Evolutionary conservation across 2,113 vertebrate species (phyloP).

Genomic region (Dicerorhinus sumatrensis): DNA sequence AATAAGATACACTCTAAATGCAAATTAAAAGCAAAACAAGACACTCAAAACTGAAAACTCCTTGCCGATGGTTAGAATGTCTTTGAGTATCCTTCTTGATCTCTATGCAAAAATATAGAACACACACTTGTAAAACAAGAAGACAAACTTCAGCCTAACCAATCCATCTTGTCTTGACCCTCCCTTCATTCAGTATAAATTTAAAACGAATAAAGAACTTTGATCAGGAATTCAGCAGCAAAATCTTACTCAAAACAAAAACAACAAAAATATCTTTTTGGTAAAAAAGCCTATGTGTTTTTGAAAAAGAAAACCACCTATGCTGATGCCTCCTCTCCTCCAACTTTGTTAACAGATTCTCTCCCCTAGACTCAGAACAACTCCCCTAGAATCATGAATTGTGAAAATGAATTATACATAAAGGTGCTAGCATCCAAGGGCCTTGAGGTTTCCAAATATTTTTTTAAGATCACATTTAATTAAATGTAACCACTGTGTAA

Average conservation of each 20-base stretch:
- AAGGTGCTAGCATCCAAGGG: fast-evolving
- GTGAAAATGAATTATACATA: neutral
- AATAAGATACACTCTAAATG: conserved; percentile 59
- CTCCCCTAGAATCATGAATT: neutral
- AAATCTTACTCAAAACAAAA: neutral
- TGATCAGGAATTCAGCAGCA: neutral
- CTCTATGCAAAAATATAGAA: neutral
- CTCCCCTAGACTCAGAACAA: neutral
- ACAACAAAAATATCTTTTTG: neutral
- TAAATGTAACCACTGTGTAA: neutral
- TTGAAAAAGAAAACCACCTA: neutral
- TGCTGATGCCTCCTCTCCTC: neutral
- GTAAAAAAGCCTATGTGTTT: neutral
- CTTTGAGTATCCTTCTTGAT: conserved; percentile 13
- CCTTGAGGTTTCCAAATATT: neutral
- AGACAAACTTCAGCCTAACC: neutral
- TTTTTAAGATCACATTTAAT: neutral
- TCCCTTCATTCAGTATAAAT: neutral
- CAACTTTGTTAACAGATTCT: neutral
- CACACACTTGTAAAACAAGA: conserved; percentile 25
- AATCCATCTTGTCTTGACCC: neutral
- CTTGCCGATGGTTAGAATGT: neutral
- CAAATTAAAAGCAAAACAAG: conserved; percentile 72
- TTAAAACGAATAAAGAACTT: conserved; percentile 45
- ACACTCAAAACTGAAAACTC: neutral